Conservation (phyloP, 2,113 vertebrate species). For the Oostethus manadensis region DNA sequence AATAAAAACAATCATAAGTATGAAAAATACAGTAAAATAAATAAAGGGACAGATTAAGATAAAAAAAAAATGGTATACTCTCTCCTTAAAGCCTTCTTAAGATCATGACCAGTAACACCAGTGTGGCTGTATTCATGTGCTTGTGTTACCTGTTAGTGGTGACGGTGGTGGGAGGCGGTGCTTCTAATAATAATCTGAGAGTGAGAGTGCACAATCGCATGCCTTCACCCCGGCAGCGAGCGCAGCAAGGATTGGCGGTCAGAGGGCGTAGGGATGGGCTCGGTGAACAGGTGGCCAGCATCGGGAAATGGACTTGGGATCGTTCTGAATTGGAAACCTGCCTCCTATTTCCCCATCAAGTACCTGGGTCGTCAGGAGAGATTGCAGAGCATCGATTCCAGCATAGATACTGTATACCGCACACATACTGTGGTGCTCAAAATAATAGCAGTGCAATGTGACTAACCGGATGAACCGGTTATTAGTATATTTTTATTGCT, state of each 20-base stretch:
- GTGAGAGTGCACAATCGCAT: slow-evolving; percentile 45
- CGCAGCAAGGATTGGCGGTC: not conserved
- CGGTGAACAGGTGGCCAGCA: slow-evolving; percentile 71
- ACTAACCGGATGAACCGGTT: too few relatives aligned
- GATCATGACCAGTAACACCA: too few relatives aligned
- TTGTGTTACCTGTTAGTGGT: too few relatives aligned
- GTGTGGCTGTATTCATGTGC: too few relatives aligned
- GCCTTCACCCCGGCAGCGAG: slow-evolving; percentile 29
- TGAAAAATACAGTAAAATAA: too few relatives aligned
- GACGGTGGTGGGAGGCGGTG: not conserved
- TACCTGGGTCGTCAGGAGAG: slow-evolving; percentile 58
- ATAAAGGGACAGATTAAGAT: too few relatives aligned
- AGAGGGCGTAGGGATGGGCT: not conserved
- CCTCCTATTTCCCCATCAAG: slow-evolving; percentile 61
- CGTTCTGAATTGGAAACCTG: slow-evolving; percentile 60
- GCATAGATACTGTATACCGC: not conserved
- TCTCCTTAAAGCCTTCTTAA: too few relatives aligned
- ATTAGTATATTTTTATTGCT: too few relatives aligned
- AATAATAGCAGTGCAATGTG: too few relatives aligned
- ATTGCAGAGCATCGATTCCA: slow-evolving; percentile 18
- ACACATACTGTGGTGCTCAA: too few relatives aligned
- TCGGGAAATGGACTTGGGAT: slow-evolving; percentile 65
- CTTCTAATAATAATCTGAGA: slow-evolving; percentile 28
- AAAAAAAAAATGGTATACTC: too few relatives aligned
- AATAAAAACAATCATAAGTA: too few relatives aligned